Percentiles rank a stretch among this genome's conserved stretches.
Evolutionary conservation across 2,797 vertebrate genomes (phyloP).

Genomic region (Acanthornis magna): DNA sequence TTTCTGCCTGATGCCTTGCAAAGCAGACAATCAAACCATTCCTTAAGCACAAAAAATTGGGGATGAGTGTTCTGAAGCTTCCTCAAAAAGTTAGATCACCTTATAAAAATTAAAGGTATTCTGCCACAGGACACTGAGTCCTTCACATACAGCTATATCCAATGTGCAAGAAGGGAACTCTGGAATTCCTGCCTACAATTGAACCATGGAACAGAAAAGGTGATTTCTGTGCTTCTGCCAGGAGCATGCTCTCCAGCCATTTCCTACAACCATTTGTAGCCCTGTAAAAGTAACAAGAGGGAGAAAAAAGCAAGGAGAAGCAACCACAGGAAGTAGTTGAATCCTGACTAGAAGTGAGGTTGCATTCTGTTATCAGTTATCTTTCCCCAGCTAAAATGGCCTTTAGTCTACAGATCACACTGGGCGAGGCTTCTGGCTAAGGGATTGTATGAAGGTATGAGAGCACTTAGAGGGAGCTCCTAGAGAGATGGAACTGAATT

Average conservation of each 20-base stretch:
- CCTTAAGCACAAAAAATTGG: not conserved
- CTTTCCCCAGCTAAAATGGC: not conserved
- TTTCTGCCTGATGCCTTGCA: not conserved
- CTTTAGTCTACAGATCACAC: not conserved
- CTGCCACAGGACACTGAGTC: not conserved
- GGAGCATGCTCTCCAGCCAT: not conserved
- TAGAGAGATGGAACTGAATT: not conserved
- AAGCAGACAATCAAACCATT: not conserved
- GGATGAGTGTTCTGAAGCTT: not conserved
- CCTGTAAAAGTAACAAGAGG: not conserved
- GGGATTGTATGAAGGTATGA: not conserved
- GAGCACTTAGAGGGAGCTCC: not conserved
- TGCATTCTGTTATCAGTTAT: not conserved
- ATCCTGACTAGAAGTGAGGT: not conserved
- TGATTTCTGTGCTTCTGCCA: not conserved
- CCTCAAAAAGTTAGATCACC: not conserved
- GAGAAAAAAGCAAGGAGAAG: not conserved
- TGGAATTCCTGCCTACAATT: not conserved
- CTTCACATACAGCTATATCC: not conserved
- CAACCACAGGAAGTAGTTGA: not conserved
- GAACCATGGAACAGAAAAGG: not conserved
- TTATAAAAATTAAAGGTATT: not conserved
- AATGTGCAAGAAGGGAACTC: not conserved
- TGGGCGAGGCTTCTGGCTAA: not conserved
- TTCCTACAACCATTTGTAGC: not conserved